Percentiles rank a stretch among this genome's conserved stretches.
Conservation (phyloP, 2,888 invertebrate species). For the Amphipoea oculea region DNA sequence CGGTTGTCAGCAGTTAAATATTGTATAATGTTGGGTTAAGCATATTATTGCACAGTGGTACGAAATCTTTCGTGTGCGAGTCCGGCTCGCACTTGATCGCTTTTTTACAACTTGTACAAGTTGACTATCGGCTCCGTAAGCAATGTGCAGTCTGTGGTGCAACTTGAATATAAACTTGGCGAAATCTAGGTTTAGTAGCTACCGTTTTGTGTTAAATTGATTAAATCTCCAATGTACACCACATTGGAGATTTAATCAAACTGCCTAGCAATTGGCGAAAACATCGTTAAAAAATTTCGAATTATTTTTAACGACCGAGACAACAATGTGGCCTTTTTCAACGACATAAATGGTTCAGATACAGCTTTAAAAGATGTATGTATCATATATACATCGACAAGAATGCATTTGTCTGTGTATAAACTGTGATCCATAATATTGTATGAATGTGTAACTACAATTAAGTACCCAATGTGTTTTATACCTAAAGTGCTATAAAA, state of each 20-base stretch:
- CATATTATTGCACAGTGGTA: not conserved
- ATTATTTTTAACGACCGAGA: not conserved
- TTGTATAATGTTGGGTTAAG: not conserved
- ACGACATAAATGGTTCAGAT: too few relatives aligned
- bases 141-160: not conserved
- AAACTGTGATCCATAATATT: not conserved
- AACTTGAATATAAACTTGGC: conserved; percentile 15
- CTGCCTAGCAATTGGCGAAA: not conserved
- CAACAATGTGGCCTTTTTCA: too few relatives aligned
- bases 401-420: not conserved
- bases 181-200: conserved; percentile 21
- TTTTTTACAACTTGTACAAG: conserved; percentile 22
- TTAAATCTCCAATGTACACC: not conserved
- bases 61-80: not conserved
- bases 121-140: not conserved
- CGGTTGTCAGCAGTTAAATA: not conserved
- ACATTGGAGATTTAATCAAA: too few relatives aligned
- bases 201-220: not conserved
- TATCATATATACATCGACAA: not conserved
- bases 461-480: too few relatives aligned
- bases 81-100: not conserved
- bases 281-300: not conserved
- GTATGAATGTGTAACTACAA: not conserved
- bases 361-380: not conserved
- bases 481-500: not conserved